Evolutionary conservation across 2,888 invertebrate genomes (phyloP).

Genomic region (Agriotes lineatus): DNA sequence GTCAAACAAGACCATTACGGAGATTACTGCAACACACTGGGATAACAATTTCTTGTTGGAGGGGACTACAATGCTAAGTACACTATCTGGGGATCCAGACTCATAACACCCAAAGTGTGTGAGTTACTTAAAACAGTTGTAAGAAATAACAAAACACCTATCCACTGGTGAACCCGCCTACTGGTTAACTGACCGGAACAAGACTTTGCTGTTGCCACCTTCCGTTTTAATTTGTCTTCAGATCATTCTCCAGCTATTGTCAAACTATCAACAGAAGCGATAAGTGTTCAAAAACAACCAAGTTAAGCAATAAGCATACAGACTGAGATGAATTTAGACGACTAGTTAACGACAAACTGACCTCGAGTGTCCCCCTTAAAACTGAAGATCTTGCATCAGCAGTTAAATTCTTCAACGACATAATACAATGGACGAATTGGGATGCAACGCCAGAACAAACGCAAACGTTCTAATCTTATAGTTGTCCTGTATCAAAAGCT

Average conservation of each 20-base stretch:
- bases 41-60: neutral
- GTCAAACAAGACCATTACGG: neutral
- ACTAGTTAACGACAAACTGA: neutral
- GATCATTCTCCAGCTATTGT: neutral
- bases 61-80: neutral
- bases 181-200: neutral
- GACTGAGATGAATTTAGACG: neutral
- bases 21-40: neutral
- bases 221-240: neutral
- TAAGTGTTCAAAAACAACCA: neutral
- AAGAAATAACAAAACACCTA: neutral
- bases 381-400: neutral
- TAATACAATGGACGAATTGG: neutral
- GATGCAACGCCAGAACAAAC: neutral
- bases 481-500: neutral
- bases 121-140: neutral
- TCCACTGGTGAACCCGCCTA: too few species aligned
- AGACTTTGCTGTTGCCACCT: neutral
- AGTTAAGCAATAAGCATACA: neutral
- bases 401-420: neutral
- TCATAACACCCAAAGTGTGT: neutral
- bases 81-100: neutral
- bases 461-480: neutral
- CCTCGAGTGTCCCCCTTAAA: neutral
- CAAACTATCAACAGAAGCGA: neutral